Evolutionary conservation across 1,140 invertebrate species (phyloP).

Genomic region (Dendrolimus kikuchii): DNA sequence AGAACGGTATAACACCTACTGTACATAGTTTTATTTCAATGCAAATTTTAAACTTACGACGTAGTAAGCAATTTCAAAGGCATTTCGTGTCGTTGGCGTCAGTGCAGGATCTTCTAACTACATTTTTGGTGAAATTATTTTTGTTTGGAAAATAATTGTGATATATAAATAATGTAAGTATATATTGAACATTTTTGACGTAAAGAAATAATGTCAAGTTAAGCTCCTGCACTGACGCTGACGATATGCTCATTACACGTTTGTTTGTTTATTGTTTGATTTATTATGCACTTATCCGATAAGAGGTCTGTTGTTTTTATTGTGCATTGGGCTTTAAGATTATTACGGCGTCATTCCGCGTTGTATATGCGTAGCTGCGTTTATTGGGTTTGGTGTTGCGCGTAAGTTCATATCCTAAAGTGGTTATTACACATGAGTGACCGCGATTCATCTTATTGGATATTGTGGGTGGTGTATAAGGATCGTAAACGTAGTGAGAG

Average conservation of each 20-base stretch:
- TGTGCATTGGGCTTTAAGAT: background rate
- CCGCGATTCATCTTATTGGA: constrained; percentile 4
- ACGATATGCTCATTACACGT: no score
- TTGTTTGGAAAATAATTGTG: background rate
- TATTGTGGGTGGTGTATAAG: constrained; percentile 15
- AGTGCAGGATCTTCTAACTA: background rate
- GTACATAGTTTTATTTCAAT: constrained; percentile 31
- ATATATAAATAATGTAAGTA: no score
- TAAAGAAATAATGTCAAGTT: no score
- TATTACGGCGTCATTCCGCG: background rate
- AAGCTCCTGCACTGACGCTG: no score
- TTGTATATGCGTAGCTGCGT: background rate
- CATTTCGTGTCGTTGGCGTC: background rate
- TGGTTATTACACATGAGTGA: constrained; percentile 11
- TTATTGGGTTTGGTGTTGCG: constrained; percentile 1
- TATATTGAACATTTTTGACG: no score
- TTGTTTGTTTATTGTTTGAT: no score
- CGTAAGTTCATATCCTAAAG: background rate
- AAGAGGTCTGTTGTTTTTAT: background rate
- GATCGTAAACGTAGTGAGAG: constrained; percentile 26
- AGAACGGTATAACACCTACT: constrained; percentile 33
- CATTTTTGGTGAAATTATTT: background rate
- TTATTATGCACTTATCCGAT: background rate
- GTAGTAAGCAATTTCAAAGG: constrained; percentile 30
- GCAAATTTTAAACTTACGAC: constrained; percentile 29